Evolutionary conservation across 2,888 invertebrate genomes (phyloP).

Genomic region (Pseudoips prasinana): DNA sequence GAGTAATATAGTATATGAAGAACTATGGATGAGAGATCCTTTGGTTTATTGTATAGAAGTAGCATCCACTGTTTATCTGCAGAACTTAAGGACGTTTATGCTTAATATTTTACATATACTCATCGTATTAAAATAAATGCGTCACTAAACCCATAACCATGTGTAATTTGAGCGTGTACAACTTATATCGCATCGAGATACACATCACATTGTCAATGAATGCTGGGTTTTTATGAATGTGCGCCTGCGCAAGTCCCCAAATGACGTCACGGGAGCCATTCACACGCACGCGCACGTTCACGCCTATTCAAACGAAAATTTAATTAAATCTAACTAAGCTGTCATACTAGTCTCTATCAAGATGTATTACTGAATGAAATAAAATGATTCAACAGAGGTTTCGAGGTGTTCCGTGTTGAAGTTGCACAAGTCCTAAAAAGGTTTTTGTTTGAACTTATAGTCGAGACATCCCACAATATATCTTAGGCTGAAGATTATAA

Average conservation of each 20-base stretch:
- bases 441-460: too few species aligned
- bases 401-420: background rate
- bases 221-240: constrained; percentile 38
- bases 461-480: too few species aligned
- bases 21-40: too few species aligned
- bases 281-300: constrained; percentile 6
- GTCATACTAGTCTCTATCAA: constrained; percentile 9
- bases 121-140: constrained; percentile 34
- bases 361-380: constrained; percentile 13
- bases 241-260: constrained; percentile 11
- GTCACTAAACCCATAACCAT: constrained; percentile 35
- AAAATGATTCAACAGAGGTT: constrained; percentile 12
- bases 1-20: too few species aligned
- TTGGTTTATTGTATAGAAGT: too few species aligned
- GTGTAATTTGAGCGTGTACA: constrained; percentile 26
- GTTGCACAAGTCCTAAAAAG: too few species aligned
- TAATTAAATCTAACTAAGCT: constrained; percentile 21
- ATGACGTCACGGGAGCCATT: constrained; percentile 23
- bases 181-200: constrained; percentile 28
- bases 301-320: constrained; percentile 23
- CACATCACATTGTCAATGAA: constrained; percentile 35
- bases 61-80: too few species aligned
- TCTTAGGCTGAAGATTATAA: too few species aligned
- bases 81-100: too few species aligned
- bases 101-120: too few species aligned